phyloP scores from a whole-genome alignment of 2,888 invertebrate species.

The Parnassius apollo region DNA sequence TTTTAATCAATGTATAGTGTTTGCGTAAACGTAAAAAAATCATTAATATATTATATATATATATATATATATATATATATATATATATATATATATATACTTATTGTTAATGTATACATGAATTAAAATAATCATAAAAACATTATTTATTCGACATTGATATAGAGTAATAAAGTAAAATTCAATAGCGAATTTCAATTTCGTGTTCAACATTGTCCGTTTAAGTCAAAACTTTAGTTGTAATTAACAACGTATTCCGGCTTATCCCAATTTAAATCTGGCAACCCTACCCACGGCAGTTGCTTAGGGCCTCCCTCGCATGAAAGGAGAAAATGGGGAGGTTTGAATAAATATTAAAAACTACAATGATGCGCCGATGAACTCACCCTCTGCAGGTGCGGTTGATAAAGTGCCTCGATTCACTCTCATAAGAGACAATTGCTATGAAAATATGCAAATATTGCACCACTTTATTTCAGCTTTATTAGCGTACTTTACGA shows the following conservation, averaged over 20 bases:
- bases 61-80: no score
- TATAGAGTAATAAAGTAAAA: no score
- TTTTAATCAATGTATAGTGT: no score
- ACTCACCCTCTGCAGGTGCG: slow-evolving; percentile 21
- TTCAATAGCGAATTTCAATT: slow-evolving; percentile 7
- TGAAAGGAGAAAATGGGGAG: slow-evolving; percentile 9
- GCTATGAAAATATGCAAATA: slow-evolving; percentile 22
- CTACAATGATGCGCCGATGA: slow-evolving; percentile 30
- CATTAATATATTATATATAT: no score
- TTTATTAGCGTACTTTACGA: slow-evolving; percentile 17
- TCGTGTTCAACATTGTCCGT: slow-evolving; percentile 10
- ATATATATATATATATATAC: no score
- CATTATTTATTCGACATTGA: no score
- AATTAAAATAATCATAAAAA: no score
- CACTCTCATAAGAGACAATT: slow-evolving; percentile 20
- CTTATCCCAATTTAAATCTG: slow-evolving; percentile 26
- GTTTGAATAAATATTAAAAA: slow-evolving; percentile 32
- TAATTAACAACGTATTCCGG: slow-evolving; percentile 23
- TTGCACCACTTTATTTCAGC: slow-evolving; percentile 8
- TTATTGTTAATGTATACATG: no score
- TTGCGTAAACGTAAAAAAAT: no score
- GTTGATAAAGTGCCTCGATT: slow-evolving; percentile 31
- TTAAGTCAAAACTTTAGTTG: slow-evolving; percentile 5
- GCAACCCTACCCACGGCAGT: slow-evolving; percentile 13
- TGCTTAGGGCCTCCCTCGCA: not conserved